These are phyloP conservation scores for Pygoscelis adeliae DNA, from an alignment of 2,113 vertebrate species.

Conservation along the genomic window DNA sequence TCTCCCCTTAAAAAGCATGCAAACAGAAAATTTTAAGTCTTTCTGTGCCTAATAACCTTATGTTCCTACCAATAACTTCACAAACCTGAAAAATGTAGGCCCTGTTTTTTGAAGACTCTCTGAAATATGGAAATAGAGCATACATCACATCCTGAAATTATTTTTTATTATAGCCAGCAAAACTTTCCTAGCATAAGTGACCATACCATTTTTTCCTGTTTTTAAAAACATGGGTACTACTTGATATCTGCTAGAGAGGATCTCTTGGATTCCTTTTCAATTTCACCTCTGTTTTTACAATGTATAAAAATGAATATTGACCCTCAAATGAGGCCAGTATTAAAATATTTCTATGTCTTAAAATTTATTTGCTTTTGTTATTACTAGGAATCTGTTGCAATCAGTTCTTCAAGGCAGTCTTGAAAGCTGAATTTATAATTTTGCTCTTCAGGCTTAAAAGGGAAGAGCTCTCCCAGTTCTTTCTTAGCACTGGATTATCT, in stretches of 20 bases:
- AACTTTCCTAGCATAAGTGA: not conserved
- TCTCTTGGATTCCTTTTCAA: not conserved
- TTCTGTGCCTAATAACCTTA: not conserved
- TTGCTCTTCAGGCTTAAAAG: not conserved
- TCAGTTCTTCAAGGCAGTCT: not conserved
- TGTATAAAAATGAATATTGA: not conserved
- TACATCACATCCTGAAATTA: not conserved
- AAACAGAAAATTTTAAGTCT: not conserved
- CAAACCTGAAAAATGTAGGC: not conserved
- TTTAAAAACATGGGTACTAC: not conserved
- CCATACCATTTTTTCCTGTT: not conserved
- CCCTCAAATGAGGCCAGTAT: not conserved
- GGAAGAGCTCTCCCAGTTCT: not conserved
- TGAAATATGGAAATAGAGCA: not conserved
- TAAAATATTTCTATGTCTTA: not conserved
- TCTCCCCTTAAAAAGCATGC: not conserved
- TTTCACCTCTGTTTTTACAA: not conserved
- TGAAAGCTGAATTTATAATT: not conserved
- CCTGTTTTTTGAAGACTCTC: not conserved
- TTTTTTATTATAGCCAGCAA: not conserved
- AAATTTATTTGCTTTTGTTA: not conserved
- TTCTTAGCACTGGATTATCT: not conserved
- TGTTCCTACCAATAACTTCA: not conserved
- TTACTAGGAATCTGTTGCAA: not conserved
- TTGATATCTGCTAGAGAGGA: not conserved